These are phyloP conservation scores for Eulemur coronatus DNA, from an alignment of 2,797 vertebrate species.

Conservation along the genomic window DNA sequence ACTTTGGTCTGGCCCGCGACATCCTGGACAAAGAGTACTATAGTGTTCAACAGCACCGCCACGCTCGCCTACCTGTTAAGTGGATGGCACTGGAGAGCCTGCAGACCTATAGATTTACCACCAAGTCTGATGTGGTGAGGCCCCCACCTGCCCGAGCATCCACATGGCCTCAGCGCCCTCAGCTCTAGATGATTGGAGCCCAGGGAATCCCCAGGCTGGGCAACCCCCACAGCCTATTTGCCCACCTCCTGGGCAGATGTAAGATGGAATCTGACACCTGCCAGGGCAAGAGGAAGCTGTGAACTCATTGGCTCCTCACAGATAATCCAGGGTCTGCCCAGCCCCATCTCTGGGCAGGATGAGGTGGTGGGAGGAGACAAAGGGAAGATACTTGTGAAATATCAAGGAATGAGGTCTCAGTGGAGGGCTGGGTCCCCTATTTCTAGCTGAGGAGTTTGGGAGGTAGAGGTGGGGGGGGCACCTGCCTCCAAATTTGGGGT, in stretches of 20 bases:
- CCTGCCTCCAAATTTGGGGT: not conserved
- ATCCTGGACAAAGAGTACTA: slow-evolving; percentile 98
- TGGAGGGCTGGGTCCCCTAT: not conserved
- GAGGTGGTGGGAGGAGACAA: not conserved
- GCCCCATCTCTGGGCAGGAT: not conserved
- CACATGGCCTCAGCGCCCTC: not conserved
- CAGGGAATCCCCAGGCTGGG: not conserved
- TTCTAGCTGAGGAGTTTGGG: not conserved
- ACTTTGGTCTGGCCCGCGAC: slow-evolving; percentile 97
- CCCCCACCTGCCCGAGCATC: not conserved
- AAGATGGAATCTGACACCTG: not conserved
- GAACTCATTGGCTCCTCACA: not conserved
- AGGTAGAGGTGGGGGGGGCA: not conserved
- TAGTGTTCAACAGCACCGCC: slow-evolving; percentile 91
- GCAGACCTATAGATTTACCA: slow-evolving; percentile 97
- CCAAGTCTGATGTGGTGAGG: slow-evolving; percentile 97
- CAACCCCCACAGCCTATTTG: not conserved
- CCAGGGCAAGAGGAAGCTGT: not conserved
- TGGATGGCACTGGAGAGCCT: slow-evolving; percentile 99
- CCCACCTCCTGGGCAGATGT: not conserved
- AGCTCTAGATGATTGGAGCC: not conserved
- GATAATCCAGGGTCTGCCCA: not conserved
- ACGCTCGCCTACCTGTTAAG: slow-evolving; percentile 95
- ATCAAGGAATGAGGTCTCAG: not conserved
- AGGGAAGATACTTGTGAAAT: not conserved